phyloP scores from a whole-genome alignment of 1,140 invertebrate genomes.

The Protaetia brevitarsis region DNA sequence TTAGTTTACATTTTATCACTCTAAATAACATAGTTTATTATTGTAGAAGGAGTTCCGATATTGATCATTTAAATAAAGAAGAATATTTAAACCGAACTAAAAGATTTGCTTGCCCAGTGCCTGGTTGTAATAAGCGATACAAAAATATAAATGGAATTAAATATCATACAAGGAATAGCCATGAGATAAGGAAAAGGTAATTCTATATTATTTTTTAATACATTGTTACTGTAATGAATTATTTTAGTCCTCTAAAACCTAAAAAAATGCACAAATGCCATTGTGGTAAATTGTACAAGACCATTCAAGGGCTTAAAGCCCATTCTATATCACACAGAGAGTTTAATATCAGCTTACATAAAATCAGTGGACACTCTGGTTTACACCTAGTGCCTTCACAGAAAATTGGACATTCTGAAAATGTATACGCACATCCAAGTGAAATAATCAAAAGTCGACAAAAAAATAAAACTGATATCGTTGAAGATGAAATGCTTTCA shows the following conservation, averaged over 20 bases:
- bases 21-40: too few relatives aligned
- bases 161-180: conserved; percentile 81
- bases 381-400: not conserved
- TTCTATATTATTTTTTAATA: not conserved
- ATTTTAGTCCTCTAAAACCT: not conserved
- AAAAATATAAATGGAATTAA: conserved; percentile 85
- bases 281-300: conserved; percentile 22
- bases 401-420: not conserved
- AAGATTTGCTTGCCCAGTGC: conserved; percentile 76
- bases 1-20: too few relatives aligned
- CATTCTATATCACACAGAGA: not conserved
- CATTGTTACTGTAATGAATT: too few relatives aligned
- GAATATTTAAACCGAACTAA: conserved; percentile 49
- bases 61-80: conserved; percentile 45
- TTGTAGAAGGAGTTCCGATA: not conserved
- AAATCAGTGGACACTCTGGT: not conserved
- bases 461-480: not conserved
- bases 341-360: not conserved
- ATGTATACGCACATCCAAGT: not conserved
- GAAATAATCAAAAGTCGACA: not conserved
- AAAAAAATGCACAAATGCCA: conserved; percentile 15
- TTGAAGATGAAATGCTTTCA: not conserved
- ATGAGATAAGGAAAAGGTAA: conserved; percentile 55
- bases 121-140: conserved; percentile 80
- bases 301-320: not conserved